Evolutionary conservation across 2,113 vertebrate species (phyloP).

Genomic region (Microcebus ravelobensis): DNA sequence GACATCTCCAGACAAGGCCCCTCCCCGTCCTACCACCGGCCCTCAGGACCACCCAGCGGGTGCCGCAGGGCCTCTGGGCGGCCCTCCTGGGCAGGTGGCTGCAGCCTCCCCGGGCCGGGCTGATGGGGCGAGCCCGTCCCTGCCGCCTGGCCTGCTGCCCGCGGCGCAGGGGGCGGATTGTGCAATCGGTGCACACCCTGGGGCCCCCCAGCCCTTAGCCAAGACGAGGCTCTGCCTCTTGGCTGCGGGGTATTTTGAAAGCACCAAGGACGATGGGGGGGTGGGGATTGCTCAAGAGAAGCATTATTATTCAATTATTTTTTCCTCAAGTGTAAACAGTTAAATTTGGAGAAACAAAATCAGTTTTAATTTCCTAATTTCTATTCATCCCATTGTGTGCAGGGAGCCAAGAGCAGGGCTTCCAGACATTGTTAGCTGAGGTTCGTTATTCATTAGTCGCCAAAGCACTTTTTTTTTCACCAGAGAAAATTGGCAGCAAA

Average conservation of each 20-base stretch:
- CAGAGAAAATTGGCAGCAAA: conserved; percentile 86
- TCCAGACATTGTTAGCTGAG: conserved; percentile 87
- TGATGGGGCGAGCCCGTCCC: not conserved
- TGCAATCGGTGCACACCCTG: conserved; percentile 64
- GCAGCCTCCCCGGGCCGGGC: not conserved
- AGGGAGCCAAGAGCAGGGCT: conserved; percentile 83
- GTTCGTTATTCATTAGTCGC: conserved; percentile 87
- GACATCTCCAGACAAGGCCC: not conserved
- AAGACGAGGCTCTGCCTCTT: conserved; percentile 81
- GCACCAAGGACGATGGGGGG: conserved; percentile 79
- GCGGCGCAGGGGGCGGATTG: conserved; percentile 58
- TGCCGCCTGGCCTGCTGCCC: conserved; percentile 50
- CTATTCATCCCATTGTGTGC: conserved; percentile 81
- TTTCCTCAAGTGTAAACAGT: conserved; percentile 89
- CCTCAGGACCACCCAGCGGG: conserved; percentile 58
- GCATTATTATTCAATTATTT: conserved; percentile 88
- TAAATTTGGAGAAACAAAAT: conserved; percentile 89
- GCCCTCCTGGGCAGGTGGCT: conserved; percentile 69
- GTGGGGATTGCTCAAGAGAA: conserved; percentile 84
- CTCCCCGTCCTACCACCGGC: not conserved
- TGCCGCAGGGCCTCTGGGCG: not conserved
- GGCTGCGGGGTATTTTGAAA: conserved; percentile 84
- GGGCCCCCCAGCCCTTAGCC: conserved; percentile 81
- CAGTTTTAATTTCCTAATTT: conserved; percentile 88
- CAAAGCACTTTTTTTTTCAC: conserved; percentile 84